Evolutionary conservation across 2,797 vertebrate species (phyloP), one percentile per base, ranked within the genome.

Genomic region (Hirundo rustica): DNA sequence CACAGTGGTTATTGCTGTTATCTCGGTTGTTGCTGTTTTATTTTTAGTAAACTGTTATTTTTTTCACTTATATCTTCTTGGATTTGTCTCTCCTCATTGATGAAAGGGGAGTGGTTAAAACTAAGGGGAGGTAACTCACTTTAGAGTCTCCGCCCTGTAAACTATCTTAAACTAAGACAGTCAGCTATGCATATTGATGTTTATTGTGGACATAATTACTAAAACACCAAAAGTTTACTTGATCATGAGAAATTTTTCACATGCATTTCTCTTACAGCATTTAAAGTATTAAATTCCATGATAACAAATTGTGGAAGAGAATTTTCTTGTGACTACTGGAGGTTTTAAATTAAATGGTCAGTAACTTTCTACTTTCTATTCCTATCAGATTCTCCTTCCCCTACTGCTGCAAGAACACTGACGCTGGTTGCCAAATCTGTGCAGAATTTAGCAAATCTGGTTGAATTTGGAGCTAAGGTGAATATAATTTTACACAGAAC

Each of bases 401-500:
- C 98, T 90, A 99, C 99, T 96, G 99, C 99, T 93, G 98, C 98
- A 97, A 98, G 99, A 97, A 99, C 99, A 9, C 98, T 99, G 97
- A 99, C 98, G 48, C 97, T 99, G 95, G 99, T 99, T 65, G 99
- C 99, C 66, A 99, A 99, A 92, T 99, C 99, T 90, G 99, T 99
- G 92, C 99, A 99, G 98, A 99, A 99, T 94, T 98, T 99, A 96
- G 99, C 99, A 97, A 99, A 99, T 97, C 97, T 99, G 95, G 99
- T 99, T 94, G 99, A 99, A 97, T 99, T 99, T 97, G 99, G 98
- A 97, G 99, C 99, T 89, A 99, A 99, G 99, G 99, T 99, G 97
- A 94, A 96, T 94, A 91, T 96, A 54, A 54, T 74, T 67, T 68
- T 58, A 50, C 72, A 50, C 32, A 82, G 40, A 92, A 70, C 8